These are phyloP conservation scores for Ceratina australensis DNA, from an alignment of 1,140 invertebrate genomes.

Conservation along the genomic window DNA sequence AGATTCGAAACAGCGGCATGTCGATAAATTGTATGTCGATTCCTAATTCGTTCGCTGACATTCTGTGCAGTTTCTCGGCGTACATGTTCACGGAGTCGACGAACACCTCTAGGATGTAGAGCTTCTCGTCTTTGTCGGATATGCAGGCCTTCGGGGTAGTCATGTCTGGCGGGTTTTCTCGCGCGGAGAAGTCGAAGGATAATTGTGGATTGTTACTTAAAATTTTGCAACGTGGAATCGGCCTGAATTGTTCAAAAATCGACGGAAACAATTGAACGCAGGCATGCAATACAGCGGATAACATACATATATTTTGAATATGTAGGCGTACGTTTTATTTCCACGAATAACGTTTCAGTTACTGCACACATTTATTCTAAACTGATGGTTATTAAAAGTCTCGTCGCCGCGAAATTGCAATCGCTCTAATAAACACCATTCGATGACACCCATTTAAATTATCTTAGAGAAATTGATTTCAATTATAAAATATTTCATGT, in stretches of 20 bases:
- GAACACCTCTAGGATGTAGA: slow-evolving; percentile 33
- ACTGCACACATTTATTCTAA: neutral
- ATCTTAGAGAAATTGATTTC: no score
- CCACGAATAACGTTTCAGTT: neutral
- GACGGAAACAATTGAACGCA: slow-evolving; percentile 29
- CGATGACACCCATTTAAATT: no score
- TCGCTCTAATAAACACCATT: no score
- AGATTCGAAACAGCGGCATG: slow-evolving; percentile 45
- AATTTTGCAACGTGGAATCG: neutral
- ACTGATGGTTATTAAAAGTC: no score
- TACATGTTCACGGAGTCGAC: slow-evolving; percentile 28
- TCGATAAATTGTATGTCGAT: slow-evolving; percentile 45
- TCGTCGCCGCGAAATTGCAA: no score
- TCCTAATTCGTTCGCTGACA: neutral
- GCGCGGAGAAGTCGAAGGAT: neutral
- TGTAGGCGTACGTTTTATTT: slow-evolving; percentile 1
- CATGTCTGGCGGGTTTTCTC: neutral
- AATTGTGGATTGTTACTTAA: neutral
- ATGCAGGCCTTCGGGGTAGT: neutral
- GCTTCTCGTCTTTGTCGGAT: slow-evolving; percentile 1
- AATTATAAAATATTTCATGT: no score
- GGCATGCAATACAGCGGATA: neutral
- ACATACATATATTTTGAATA: neutral
- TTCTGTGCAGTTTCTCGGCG: slow-evolving; percentile 22
- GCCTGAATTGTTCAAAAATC: neutral